Base-by-base conservation (phyloP, 2,888 invertebrate species). In the Dolichopus griseipennis region DNA sequence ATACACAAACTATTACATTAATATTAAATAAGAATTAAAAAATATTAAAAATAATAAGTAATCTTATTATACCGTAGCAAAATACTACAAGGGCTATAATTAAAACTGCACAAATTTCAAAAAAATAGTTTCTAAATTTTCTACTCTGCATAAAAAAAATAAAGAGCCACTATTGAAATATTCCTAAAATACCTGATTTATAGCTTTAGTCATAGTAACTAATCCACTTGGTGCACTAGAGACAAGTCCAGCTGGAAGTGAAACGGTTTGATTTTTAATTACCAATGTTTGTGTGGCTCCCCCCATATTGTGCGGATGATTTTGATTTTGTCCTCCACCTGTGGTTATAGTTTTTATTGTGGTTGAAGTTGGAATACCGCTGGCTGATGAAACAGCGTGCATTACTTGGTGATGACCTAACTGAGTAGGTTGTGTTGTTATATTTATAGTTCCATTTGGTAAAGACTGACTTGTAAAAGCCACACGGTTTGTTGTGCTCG, bases 371-470 rank as follows among this genome's bases (percentile, higher is more conserved):
- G 80, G 81, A 83, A 86, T 72, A 83, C 83, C 74, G 83, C 81
- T 69, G 78, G 81, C 72, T 80, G 81, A 73, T 77, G 84, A 75
- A 78, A 84, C 81, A 81, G 83, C 81, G 83, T 84, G 74, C 68
- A 75, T 72, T 68, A 81, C 79, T 37, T 78, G 77, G 20, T 76
- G 74, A 33, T 73, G 72, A 3, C 52, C 63, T 22, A 70, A 72
- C 41, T 73, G 74, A 62, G 76, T 76, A 20, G 75, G 75, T 18
- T 76, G 76, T 34, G 77, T 82, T 69, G 85, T 81, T 73, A 89
- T 84, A 70, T 86, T 87, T 75, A 90, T 84, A 70, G 88, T 88
- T 73, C 90, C 89, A 82, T 90, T 91, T 65, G 88, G 86, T 75
- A 90, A 78, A 71, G 85, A 83, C 79, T 88, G 89, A 74, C 84